Evolutionary conservation across 1,140 invertebrate species (phyloP).

Genomic region (Aethina tumida): DNA sequence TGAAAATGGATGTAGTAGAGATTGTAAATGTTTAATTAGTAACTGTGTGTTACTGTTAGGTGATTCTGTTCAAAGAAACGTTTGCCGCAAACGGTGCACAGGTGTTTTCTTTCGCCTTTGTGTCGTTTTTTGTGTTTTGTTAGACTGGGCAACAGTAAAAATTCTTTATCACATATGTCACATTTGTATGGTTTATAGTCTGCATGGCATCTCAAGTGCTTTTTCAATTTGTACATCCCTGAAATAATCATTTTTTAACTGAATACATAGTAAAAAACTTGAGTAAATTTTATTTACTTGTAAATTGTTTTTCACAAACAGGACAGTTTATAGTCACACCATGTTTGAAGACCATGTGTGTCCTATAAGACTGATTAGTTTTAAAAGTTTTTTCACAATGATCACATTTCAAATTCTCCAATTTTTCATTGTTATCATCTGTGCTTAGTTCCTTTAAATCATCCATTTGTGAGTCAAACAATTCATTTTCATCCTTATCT

Average conservation of each 20-base stretch:
- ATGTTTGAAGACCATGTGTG: constrained; percentile 26
- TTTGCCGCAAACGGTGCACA: constrained; percentile 33
- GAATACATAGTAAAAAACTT: neutral
- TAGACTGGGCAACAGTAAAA: constrained; percentile 27
- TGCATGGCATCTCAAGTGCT: constrained; percentile 29
- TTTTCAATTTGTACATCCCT: constrained; percentile 24
- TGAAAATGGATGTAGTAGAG: constrained; percentile 26
- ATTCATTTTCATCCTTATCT: no score
- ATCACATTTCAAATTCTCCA: constrained; percentile 13
- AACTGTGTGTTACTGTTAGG: constrained; percentile 14
- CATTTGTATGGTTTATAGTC: constrained; percentile 33
- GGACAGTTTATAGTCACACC: constrained; percentile 20
- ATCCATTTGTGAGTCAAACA: no score
- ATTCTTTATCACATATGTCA: constrained; percentile 30
- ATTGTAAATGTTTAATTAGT: neutral
- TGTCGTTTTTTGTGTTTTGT: constrained; percentile 33
- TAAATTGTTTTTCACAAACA: constrained; percentile 22
- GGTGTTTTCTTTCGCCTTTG: constrained; percentile 32
- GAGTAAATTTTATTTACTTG: constrained; percentile 14
- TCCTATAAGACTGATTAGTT: constrained; percentile 15
- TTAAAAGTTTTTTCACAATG: constrained; percentile 23
- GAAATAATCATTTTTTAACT: constrained; percentile 9
- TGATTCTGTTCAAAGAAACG: constrained; percentile 28
- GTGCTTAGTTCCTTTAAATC: no score
- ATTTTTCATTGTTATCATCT: neutral